These are phyloP conservation scores for Osmoderma eremita DNA, from an alignment of 2,888 invertebrate genomes.

Conservation along the genomic window DNA sequence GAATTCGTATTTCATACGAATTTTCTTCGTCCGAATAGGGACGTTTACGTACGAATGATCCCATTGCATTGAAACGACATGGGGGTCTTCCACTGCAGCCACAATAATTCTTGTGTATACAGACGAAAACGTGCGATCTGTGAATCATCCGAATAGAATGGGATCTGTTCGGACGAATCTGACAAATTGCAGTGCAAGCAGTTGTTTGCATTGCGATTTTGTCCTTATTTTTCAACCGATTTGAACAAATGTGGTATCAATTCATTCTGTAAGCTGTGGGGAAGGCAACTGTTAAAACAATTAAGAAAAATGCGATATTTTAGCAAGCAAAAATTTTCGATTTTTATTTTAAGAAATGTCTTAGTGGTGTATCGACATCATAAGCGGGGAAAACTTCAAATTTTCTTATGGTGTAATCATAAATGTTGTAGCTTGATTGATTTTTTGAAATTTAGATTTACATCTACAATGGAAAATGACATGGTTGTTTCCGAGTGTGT, in stretches of 20 bases:
- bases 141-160: constrained; percentile 1
- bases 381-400: no score
- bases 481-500: no score
- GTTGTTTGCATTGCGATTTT: constrained; percentile 32
- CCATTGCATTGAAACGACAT: neutral
- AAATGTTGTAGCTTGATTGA: no score
- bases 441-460: no score
- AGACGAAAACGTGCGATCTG: constrained; percentile 3
- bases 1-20: neutral
- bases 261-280: no score
- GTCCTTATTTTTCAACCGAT: no score
- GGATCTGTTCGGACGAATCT: constrained; percentile 25
- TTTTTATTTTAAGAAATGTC: constrained; percentile 32
- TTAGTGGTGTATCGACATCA: constrained; percentile 43
- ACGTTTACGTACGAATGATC: neutral
- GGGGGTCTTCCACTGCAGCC: neutral
- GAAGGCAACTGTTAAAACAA: constrained; percentile 41
- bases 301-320: constrained; percentile 43
- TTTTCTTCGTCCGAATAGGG: no score
- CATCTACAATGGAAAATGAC: no score
- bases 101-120: constrained; percentile 12
- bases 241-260: no score
- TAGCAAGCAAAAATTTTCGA: constrained; percentile 45
- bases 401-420: no score
- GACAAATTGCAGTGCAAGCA: constrained; percentile 36